These are phyloP conservation scores for Melanitta fusca DNA, from an alignment of 2,797 vertebrate genomes.

Conservation along the genomic window DNA sequence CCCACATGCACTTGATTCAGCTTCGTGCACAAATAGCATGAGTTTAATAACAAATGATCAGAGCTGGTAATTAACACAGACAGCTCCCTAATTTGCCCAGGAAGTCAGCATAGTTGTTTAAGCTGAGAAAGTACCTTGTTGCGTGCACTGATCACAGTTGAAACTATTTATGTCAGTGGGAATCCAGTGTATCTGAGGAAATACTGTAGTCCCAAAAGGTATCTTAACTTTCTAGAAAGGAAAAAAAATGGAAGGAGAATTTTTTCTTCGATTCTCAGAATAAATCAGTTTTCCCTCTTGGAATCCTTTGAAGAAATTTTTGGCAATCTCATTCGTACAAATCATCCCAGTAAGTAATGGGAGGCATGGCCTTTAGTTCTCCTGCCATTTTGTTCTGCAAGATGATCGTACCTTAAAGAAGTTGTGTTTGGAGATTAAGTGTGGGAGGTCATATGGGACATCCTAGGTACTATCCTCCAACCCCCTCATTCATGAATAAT, in stretches of 20 bases:
- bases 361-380: neutral
- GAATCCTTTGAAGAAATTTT: neutral
- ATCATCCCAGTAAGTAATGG: neutral
- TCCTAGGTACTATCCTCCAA: neutral
- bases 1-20: conserved; percentile 29
- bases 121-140: neutral
- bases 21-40: conserved; percentile 33
- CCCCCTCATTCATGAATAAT: neutral
- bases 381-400: neutral
- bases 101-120: neutral
- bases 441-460: rapidly evolving
- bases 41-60: conserved; percentile 31
- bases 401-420: neutral
- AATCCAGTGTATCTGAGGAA: neutral
- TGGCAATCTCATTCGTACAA: neutral
- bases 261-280: neutral
- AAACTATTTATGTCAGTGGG: neutral
- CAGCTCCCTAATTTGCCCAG: conserved; percentile 53
- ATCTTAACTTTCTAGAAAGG: neutral
- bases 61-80: conserved; percentile 42
- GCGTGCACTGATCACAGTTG: neutral
- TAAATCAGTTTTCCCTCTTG: neutral
- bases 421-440: neutral
- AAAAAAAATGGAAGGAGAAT: neutral
- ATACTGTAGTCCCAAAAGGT: neutral